Evolutionary conservation across 2,113 vertebrate genomes (phyloP), one percentile per base, ranked within the genome.

Genomic region (Falco punctatus): DNA sequence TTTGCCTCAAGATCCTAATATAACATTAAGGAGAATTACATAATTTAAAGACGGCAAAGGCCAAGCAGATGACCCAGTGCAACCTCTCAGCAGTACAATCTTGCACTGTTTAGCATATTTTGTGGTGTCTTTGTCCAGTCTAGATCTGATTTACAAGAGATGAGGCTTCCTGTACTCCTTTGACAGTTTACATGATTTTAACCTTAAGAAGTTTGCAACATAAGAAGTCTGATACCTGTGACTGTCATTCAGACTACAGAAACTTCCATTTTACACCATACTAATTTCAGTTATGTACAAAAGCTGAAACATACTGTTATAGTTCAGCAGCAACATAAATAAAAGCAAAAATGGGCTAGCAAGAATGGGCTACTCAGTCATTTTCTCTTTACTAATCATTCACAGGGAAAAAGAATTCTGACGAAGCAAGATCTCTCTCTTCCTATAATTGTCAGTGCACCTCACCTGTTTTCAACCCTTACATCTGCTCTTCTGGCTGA

Each of bases 21-120:
- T 46, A 86, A 24, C 32, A 57, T 74, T 81, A 84, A 81, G 55
- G 35, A 80, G 62, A 93, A 90, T 92, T 94, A 90, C 22, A 55
- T 92, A 85, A 92, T 88, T 93, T 86, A 94, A 94, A 92, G 46
- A 35, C 42, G 87, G 23, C 32, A 92, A 92, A 94, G 78, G 78
- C 84, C 84, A 90, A 80, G 49, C 86, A 73, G 81, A 70, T 77
- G 80, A 94, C 33, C 11, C 27, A 75, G 32, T 66, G 15, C 27
- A 82, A 81, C 40, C 22, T 67, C 44, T 84, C 70, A 70, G 49
- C 49, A 58, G 35, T 71, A 58, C 16, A 52, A 11, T 61, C 44
- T 88, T 77, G 54, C 33, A 32, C 51, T 65, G 27, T 27, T 88
- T 65, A 79, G 24, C 0, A 1, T 40, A 85, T 82, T 93, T 82